These are phyloP conservation scores for Nudaria mundana DNA, from an alignment of 2,888 invertebrate species.

Conservation along the genomic window DNA sequence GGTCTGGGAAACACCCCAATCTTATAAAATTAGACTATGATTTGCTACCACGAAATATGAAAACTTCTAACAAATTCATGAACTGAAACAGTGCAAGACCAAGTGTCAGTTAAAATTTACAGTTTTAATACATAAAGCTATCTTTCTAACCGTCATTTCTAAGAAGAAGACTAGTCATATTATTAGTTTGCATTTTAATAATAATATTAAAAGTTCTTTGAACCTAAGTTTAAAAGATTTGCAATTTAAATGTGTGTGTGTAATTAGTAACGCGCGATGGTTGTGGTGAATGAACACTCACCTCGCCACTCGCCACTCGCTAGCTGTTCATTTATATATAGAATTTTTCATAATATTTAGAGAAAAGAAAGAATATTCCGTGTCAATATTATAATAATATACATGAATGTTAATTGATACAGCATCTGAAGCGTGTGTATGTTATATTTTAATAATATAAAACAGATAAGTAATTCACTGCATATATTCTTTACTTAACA, in stretches of 20 bases:
- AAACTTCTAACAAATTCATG: no score
- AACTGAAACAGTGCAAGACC: no score
- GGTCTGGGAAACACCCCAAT: no score
- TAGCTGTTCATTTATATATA: neutral
- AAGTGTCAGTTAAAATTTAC: neutral
- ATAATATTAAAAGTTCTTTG: conserved; percentile 28
- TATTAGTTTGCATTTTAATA: conserved; percentile 27
- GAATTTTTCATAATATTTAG: neutral
- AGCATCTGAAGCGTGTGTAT: conserved; percentile 2
- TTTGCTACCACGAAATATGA: no score
- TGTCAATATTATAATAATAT: neutral
- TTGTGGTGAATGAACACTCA: no score
- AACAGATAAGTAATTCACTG: neutral
- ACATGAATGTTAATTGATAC: neutral
- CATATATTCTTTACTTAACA: conserved; percentile 1
- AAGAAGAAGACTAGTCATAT: conserved; percentile 22
- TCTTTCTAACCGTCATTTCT: conserved; percentile 14
- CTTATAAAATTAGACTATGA: no score
- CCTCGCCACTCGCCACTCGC: conserved; percentile 25
- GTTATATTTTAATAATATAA: conserved; percentile 5
- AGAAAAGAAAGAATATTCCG: neutral
- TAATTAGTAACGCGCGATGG: conserved; percentile 30
- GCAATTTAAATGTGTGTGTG: conserved; percentile 21
- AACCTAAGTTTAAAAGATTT: conserved; percentile 15
- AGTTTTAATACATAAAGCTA: neutral